Conservation (phyloP, 2,888 invertebrate species). For the Leptarthrus brevirostris region DNA sequence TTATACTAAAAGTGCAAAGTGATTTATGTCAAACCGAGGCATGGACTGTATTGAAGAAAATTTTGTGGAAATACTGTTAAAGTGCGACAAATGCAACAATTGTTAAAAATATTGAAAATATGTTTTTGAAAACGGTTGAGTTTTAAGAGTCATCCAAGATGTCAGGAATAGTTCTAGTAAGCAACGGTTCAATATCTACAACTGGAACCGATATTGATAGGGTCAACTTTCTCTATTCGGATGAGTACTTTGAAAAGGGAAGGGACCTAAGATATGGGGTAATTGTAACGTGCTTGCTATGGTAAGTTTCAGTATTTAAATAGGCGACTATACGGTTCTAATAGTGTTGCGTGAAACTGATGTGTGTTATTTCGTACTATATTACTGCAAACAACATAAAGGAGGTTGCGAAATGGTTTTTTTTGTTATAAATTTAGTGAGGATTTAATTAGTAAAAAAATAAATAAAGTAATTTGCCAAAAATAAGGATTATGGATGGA, state of each 20-base stretch:
- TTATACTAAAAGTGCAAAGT: too few species aligned
- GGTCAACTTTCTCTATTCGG: conserved; percentile 21
- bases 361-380: too few species aligned
- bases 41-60: too few species aligned
- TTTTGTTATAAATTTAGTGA: too few species aligned
- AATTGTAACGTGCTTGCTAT: conserved; percentile 15
- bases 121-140: background rate
- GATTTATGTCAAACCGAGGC: too few species aligned
- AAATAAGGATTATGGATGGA: too few species aligned
- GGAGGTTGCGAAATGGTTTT: too few species aligned
- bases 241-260: conserved; percentile 38
- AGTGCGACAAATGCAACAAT: background rate
- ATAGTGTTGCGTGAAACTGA: too few species aligned
- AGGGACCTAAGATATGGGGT: conserved; percentile 21
- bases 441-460: too few species aligned
- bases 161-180: background rate
- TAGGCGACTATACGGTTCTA: background rate
- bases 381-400: too few species aligned
- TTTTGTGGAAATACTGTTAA: too few species aligned
- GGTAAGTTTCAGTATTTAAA: conserved; percentile 3
- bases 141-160: background rate
- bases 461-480: too few species aligned
- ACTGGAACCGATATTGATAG: background rate
- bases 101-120: background rate
- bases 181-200: background rate